Conservation (phyloP, 2,113 vertebrate genomes). For the Gymnorhina tibicen region DNA sequence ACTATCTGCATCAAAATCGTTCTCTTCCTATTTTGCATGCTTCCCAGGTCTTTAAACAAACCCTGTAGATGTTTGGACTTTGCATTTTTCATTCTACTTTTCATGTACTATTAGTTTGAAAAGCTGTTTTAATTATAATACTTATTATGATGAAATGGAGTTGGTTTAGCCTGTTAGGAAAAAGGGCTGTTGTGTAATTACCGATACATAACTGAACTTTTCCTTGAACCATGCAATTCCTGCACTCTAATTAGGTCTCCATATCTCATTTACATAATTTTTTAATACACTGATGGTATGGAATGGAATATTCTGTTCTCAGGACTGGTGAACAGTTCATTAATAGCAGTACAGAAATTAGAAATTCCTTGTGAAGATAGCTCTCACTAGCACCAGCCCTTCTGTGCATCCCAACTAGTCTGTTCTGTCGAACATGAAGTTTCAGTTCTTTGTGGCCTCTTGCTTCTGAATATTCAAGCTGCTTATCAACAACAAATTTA, state of each 20-base stretch:
- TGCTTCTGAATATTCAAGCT: neutral
- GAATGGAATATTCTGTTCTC: slow-evolving; percentile 15
- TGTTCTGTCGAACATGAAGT: neutral
- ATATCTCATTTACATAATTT: slow-evolving; percentile 26
- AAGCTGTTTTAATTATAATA: slow-evolving; percentile 41
- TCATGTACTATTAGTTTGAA: slow-evolving; percentile 13
- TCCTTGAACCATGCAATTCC: neutral
- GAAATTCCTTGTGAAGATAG: neutral
- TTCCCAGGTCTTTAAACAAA: neutral
- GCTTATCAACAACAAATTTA: neutral
- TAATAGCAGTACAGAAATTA: neutral
- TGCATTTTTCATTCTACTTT: slow-evolving; percentile 2
- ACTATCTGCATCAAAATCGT: neutral
- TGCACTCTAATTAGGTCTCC: slow-evolving; percentile 9
- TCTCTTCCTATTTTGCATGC: neutral
- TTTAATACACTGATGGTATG: neutral
- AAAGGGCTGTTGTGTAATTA: slow-evolving; percentile 24
- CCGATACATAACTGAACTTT: slow-evolving; percentile 13
- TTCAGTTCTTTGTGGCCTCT: neutral
- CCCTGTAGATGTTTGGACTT: neutral
- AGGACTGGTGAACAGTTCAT: neutral
- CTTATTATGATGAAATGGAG: slow-evolving; percentile 27
- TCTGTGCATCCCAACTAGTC: neutral
- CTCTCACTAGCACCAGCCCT: neutral
- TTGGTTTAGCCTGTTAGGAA: slow-evolving; percentile 22